Base-by-base conservation (phyloP, 1,140 invertebrate species). In the Pseudomyrmex flavicornis region DNA sequence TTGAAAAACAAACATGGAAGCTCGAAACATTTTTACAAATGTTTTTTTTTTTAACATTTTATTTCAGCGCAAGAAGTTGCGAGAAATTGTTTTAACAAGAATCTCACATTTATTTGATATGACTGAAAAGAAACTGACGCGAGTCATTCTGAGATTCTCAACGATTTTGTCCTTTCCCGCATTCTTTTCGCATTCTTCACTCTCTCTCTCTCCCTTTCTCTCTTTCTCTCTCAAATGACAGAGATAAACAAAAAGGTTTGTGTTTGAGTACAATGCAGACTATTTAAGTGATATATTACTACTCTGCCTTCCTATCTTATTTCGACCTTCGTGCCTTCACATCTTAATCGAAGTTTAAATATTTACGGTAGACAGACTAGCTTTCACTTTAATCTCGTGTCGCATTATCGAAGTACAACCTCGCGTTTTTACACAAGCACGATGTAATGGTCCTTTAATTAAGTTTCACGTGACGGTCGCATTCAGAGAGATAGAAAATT, bases 1-100 rank as follows among this genome's bases (percentile, higher is more conserved):
- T 17, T 70, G 17, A 54, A 59, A 72, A 80, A 59, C 15, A 61
- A 65, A 58, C n/a, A 44, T 20, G 13, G 20, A 80, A 70, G 15
- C 26, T 20, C 22, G 54, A n/a, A 58, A 20, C 26, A 17, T 72
- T 70, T 72, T 61, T 50, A 58, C 44, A 50, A 48, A 20, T 15
- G 17, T 46, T 10, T 35, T 17, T 26, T 35, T 17, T 77, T 46
- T 56, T n/a, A 17, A 58, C 12, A 5, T 72, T 80, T 70, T 59
- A 44, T 59, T 48, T 17, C 13, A 59, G 22, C 22, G 9, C 54
- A n/a, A 15, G 35, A 46, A 58, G 2, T 26, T 26, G 26, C 13
- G 7, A 44, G 46, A 26, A 48, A 26, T 26, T 26, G 17, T 2
- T 35, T 20, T n/a, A 46, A 26, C 44, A 46, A 69, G 20, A 12